Conservation (phyloP, 2,888 invertebrate species). For the Coecobrya sp. region DNA sequence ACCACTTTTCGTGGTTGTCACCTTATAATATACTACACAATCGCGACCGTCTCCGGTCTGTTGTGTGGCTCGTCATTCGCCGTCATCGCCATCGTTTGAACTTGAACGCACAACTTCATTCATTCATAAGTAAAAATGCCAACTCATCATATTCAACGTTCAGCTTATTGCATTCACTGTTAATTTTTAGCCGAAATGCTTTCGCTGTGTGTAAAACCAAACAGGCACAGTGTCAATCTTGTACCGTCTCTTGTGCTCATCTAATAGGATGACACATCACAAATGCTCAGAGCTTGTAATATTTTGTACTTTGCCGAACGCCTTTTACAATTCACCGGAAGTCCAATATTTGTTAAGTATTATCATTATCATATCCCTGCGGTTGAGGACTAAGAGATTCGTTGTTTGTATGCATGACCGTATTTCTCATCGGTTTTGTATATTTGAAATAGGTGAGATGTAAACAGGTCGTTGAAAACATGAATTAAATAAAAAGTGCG, state of each 20-base stretch:
- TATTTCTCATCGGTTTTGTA: background rate
- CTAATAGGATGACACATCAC: constrained; percentile 69
- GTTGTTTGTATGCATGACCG: background rate
- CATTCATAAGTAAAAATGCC: constrained; percentile 58
- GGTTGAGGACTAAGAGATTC: constrained; percentile 2
- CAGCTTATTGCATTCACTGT: background rate
- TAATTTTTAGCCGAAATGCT: background rate
- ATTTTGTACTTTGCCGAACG: constrained; percentile 25
- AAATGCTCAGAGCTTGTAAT: constrained; percentile 21
- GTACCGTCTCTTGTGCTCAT: background rate
- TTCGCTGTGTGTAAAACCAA: background rate
- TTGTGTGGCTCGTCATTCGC: constrained; percentile 1
- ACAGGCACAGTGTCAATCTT: background rate
- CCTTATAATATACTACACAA: background rate
- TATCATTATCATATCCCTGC: constrained; percentile 57
- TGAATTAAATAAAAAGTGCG: too few species aligned
- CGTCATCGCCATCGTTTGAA: constrained; percentile 16
- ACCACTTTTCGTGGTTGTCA: background rate
- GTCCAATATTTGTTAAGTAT: constrained; percentile 72
- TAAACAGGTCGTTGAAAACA: background rate
- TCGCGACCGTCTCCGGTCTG: background rate
- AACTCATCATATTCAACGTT: constrained; percentile 56
- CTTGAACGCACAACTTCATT: constrained; percentile 56
- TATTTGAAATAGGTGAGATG: background rate
- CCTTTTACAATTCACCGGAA: constrained; percentile 62